A percentile compares a stretch with the other conserved stretches of the same genome.
Evolutionary conservation across 1,140 invertebrate species (phyloP).

Genomic region (Ridgeia piscesae): DNA sequence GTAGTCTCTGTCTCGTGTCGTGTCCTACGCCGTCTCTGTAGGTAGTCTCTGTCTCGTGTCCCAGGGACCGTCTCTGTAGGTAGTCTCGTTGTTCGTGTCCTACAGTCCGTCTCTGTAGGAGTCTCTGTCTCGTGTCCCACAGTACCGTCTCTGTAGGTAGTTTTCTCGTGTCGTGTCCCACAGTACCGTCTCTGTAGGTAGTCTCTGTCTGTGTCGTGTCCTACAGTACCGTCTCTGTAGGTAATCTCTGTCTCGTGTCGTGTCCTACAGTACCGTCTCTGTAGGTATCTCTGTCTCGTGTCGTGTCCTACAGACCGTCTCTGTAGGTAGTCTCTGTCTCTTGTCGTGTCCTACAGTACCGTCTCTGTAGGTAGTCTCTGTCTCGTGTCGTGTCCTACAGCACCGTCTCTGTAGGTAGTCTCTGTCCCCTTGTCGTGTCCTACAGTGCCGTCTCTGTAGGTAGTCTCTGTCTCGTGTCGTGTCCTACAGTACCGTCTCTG

Average conservation of each 20-base stretch:
- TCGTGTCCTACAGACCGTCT: not conserved
- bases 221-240: too few species aligned
- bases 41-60: not conserved
- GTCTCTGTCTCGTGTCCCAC: not conserved
- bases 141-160: too few species aligned
- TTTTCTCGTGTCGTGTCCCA: too few species aligned
- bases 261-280: slow-evolving; percentile 10
- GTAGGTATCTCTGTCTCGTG: not conserved
- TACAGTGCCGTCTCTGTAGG: slow-evolving; percentile 9
- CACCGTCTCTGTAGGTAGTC: too few species aligned
- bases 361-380: not conserved
- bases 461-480: not conserved
- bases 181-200: slow-evolving; percentile 15
- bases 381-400: not conserved
- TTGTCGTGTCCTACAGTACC: slow-evolving; percentile 11
- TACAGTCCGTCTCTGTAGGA: slow-evolving; percentile 12
- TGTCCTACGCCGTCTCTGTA: slow-evolving; percentile 9
- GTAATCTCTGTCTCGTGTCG: too few species aligned
- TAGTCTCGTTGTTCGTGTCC: too few species aligned
- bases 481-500: too few species aligned
- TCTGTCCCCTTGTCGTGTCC: too few species aligned
- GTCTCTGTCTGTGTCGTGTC: not conserved
- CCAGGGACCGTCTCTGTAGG: too few species aligned
- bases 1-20: too few species aligned
- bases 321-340: too few species aligned